phyloP scores from a whole-genome alignment of 2,888 invertebrate genomes.

The Caenorhabditis doughertyi region DNA sequence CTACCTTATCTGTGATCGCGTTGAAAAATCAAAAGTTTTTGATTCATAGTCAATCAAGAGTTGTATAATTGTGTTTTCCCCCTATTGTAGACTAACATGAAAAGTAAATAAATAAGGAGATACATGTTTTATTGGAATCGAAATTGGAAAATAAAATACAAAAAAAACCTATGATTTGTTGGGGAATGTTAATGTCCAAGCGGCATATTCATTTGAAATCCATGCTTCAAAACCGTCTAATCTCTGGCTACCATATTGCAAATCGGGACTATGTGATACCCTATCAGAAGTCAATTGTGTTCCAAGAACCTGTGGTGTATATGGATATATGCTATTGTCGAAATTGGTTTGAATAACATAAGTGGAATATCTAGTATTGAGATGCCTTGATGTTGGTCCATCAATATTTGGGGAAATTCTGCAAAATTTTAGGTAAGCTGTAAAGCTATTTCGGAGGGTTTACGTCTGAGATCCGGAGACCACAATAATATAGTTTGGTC shows the following conservation, averaged over 20 bases:
- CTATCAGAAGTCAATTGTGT: slow-evolving; percentile 41
- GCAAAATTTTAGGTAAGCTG: background rate
- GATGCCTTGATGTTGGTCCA: slow-evolving; percentile 39
- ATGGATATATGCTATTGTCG: slow-evolving; percentile 26
- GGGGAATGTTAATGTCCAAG: slow-evolving; percentile 46
- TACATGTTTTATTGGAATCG: background rate
- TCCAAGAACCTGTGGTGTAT: slow-evolving; percentile 49
- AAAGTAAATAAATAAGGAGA: background rate
- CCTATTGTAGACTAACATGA: too few species aligned
- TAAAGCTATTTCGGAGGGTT: background rate
- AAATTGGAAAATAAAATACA: background rate
- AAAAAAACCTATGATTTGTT: slow-evolving; percentile 1
- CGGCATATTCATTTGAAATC: slow-evolving; percentile 58
- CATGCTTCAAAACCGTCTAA: slow-evolving; percentile 22
- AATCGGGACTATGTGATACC: slow-evolving; percentile 22
- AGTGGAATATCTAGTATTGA: slow-evolving; percentile 63
- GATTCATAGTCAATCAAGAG: background rate
- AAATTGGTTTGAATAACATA: slow-evolving; percentile 47
- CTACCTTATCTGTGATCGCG: too few species aligned
- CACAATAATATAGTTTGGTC: slow-evolving; percentile 52
- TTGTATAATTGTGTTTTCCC: too few species aligned
- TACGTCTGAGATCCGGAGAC: slow-evolving; percentile 43
- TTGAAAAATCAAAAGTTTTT: too few species aligned
- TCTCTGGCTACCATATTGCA: slow-evolving; percentile 6
- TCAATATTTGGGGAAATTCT: slow-evolving; percentile 58